Base-by-base conservation (phyloP, 2,888 invertebrate genomes). In the Sepiola atlantica region DNA sequence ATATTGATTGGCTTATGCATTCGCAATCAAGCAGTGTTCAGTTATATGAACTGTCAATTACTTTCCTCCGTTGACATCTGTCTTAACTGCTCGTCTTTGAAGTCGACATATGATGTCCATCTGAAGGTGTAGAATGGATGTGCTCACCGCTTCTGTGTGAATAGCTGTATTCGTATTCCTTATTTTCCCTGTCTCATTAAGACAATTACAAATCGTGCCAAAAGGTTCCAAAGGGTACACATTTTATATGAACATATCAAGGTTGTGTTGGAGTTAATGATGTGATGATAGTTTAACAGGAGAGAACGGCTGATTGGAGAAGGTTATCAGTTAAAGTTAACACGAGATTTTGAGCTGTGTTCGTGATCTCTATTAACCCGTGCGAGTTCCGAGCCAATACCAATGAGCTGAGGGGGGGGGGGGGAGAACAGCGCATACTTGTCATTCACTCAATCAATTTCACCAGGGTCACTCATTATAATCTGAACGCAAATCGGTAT, bases 231-330 rank as follows among this genome's bases (percentile, higher is more conserved):
- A 77, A 77, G n/a, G 77, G 77, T 77, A 77, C 77, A 77, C n/a
- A 77, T 77, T 32, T 77, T 77, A 77, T 77, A 77, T n/a, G 77
- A 77, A 77, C 77, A 14, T 77, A 77, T 77, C 32, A 77, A 32
- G n/a, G n/a, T 18, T 77, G 77, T 77, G 77, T 61, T 61, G n/a
- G 16, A 77, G 77, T 77, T 77, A 77, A 77, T 77, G 77, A 77
- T 77, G n/a, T 77, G 77, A 77, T 77, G 77, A 77, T 77, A 77
- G 77, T 77, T 77, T 77, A n/a, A 77, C n/a, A 77, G 77, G 77
- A 77, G n/a, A n/a, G 77, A 77, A 77, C 77, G 77, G 18, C n/a
- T 77, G 77, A 32, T 77, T 77, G 77, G 28, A 28, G 28, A 77
- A 77, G 77, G 10, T 77, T 77, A 77, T 77, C 77, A 77, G 77